These are phyloP conservation scores for Crotalus tigris DNA, from an alignment of 2,113 vertebrate species.

Conservation along the genomic window DNA sequence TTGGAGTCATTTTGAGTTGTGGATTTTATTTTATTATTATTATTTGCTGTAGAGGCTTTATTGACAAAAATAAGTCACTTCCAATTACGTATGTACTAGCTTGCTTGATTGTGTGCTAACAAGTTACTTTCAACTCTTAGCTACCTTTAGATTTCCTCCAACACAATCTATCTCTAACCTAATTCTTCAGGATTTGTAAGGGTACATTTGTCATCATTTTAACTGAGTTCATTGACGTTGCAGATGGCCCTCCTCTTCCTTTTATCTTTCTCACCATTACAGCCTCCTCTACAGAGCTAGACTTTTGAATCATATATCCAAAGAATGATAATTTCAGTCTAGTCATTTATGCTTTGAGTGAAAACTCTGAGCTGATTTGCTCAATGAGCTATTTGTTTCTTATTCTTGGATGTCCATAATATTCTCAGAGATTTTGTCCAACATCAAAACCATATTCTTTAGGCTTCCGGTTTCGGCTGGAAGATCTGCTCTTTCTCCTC, in stretches of 20 bases:
- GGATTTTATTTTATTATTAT: neutral
- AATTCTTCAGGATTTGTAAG: neutral
- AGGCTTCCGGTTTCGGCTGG: too few relatives aligned
- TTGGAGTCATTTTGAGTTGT: neutral
- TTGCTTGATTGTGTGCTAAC: neutral
- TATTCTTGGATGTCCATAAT: neutral
- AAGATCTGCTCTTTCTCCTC: too few relatives aligned
- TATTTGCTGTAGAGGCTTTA: neutral
- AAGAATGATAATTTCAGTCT: neutral
- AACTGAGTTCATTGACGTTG: neutral
- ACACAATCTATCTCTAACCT: neutral
- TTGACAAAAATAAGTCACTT: neutral
- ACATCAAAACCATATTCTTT: too few relatives aligned
- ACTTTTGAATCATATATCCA: neutral
- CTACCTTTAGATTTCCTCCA: neutral
- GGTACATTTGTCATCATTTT: neutral
- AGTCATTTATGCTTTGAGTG: neutral
- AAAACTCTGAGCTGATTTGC: neutral
- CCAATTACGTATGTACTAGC: neutral
- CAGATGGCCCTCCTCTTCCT: neutral
- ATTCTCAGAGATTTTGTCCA: neutral
- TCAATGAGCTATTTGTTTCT: neutral
- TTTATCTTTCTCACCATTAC: neutral
- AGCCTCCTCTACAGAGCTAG: neutral
- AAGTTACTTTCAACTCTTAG: neutral